phyloP scores from a whole-genome alignment of 2,888 invertebrate genomes.

The Epinotia demarniana region DNA sequence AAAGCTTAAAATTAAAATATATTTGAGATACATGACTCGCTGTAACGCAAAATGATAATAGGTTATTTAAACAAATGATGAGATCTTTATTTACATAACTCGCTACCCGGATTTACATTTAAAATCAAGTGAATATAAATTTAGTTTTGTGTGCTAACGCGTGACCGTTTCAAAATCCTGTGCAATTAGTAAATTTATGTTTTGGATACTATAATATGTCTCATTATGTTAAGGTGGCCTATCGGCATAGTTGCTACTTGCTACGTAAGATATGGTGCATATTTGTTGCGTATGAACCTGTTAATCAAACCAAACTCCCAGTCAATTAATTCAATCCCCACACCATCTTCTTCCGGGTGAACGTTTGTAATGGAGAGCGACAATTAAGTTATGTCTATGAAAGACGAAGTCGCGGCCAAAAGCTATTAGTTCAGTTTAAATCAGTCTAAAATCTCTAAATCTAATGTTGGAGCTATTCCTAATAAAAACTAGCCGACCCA shows the following conservation, averaged over 20 bases:
- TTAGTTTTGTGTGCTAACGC: background rate
- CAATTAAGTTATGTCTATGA: too few relatives aligned
- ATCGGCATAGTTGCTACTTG: too few relatives aligned
- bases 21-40: slow-evolving; percentile 6
- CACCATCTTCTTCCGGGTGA: too few relatives aligned
- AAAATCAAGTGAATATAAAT: slow-evolving; percentile 4
- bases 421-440: background rate
- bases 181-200: too few relatives aligned
- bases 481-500: slow-evolving; percentile 7
- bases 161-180: too few relatives aligned
- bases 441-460: too few relatives aligned
- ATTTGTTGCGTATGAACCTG: too few relatives aligned
- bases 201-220: background rate
- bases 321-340: too few relatives aligned
- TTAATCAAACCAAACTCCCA: too few relatives aligned
- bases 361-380: background rate
- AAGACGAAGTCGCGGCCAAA: background rate
- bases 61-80: slow-evolving; percentile 30
- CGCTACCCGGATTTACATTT: slow-evolving; percentile 29
- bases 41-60: slow-evolving; percentile 22
- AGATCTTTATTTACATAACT: slow-evolving; percentile 25
- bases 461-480: background rate
- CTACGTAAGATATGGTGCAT: too few relatives aligned
- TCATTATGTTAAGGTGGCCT: background rate
- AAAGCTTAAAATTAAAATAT: slow-evolving; percentile 11